Conservation (phyloP, 2,797 vertebrate species). For the Loriculus beryllinus region DNA sequence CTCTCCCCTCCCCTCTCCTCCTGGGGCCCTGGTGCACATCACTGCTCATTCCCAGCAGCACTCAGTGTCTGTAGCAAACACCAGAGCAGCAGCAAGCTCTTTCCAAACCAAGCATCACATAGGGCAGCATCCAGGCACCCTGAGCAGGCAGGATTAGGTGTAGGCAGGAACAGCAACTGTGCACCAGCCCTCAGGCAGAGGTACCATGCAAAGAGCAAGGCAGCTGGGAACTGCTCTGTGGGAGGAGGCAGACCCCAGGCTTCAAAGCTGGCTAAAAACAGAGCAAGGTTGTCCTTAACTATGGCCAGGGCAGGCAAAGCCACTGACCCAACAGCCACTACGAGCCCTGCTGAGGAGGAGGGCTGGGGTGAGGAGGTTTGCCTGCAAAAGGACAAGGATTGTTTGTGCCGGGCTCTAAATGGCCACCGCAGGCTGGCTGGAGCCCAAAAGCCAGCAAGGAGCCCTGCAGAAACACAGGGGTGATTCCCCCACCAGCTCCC, state of each 20-base stretch:
- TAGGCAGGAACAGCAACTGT: background rate
- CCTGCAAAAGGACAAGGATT: background rate
- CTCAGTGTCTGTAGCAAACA: background rate
- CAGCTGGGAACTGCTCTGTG: background rate
- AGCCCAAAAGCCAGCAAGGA: background rate
- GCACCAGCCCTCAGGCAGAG: background rate
- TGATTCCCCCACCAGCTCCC: background rate
- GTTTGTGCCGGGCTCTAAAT: background rate
- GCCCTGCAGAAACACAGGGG: background rate
- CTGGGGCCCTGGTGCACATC: background rate
- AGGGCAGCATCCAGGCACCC: background rate
- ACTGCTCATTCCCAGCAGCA: background rate
- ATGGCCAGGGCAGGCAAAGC: background rate
- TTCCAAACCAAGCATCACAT: background rate
- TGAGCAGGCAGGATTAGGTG: background rate
- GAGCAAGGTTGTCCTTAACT: background rate
- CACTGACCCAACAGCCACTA: background rate
- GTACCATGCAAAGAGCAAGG: background rate
- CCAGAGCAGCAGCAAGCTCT: background rate
- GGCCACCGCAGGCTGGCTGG: background rate
- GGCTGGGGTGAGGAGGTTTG: background rate
- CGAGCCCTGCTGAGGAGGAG: background rate
- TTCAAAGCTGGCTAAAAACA: conserved; percentile 29
- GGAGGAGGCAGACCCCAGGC: background rate
- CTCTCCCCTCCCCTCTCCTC: background rate